Percentiles rank a stretch among this genome's conserved stretches.
phyloP scores from a whole-genome alignment of 2,888 invertebrate genomes.

The Hemistola chrysoprasaria region DNA sequence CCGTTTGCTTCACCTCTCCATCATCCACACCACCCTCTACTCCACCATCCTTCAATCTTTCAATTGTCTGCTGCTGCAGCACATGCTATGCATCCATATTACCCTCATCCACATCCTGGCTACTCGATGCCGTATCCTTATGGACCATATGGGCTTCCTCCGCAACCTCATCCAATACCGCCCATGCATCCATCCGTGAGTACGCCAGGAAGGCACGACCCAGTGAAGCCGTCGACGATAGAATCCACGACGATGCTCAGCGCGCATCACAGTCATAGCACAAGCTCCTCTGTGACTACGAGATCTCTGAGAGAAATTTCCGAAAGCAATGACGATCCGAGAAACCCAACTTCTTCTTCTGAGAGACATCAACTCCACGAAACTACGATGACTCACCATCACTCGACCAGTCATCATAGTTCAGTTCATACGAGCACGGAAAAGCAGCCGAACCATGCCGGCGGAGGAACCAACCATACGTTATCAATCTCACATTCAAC shows the following conservation, averaged over 20 bases:
- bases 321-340: conserved; percentile 73
- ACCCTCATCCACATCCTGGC: conserved; percentile 86
- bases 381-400: conserved; percentile 85
- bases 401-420: conserved; percentile 85
- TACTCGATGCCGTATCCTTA: conserved; percentile 88
- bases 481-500: conserved; percentile 86
- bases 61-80: conserved; percentile 83
- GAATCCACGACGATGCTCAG: conserved; percentile 87
- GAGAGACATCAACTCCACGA: conserved; percentile 85
- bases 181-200: conserved; percentile 82
- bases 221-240: conserved; percentile 77
- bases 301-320: conserved; percentile 84
- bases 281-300: conserved; percentile 87
- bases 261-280: conserved; percentile 87
- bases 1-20: conserved; percentile 86
- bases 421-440: conserved; percentile 85
- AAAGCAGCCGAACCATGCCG: conserved; percentile 80
- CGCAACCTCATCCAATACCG: conserved; percentile 88
- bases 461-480: conserved; percentile 80
- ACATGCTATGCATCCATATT: conserved; percentile 87
- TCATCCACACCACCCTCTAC: conserved; percentile 88
- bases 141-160: conserved; percentile 85
- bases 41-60: conserved; percentile 82
- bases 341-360: conserved; percentile 71
- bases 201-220: conserved; percentile 72